Percentiles rank a stretch among this genome's conserved stretches.
Evolutionary conservation across 92 coral and sea anemone species (phyloP).

Genomic region (Porites divaricata): DNA sequence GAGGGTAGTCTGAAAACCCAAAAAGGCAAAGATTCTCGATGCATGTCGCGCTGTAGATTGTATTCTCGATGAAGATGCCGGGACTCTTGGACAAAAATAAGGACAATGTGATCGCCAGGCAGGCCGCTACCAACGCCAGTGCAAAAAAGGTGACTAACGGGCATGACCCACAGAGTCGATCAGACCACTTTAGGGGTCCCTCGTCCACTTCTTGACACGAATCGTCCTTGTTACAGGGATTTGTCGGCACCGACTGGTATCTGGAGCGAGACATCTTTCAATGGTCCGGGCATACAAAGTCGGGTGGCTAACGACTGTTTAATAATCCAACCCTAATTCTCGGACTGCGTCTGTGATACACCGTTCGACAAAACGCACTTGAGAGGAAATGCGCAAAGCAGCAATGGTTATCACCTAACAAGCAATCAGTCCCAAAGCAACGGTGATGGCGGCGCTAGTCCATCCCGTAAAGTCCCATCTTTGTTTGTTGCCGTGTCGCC

Average conservation of each 20-base stretch:
- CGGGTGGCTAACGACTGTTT: neutral
- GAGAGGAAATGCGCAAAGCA: neutral
- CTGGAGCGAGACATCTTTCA: neutral
- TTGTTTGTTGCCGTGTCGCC: neutral
- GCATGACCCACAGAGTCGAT: slow-evolving; percentile 3
- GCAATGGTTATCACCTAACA: neutral
- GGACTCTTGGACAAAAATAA: neutral
- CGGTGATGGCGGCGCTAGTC: neutral
- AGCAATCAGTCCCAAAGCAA: neutral
- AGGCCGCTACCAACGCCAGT: neutral
- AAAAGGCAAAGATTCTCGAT: neutral
- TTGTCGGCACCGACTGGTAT: slow-evolving; percentile 1
- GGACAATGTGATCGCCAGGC: neutral
- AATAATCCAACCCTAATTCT: neutral
- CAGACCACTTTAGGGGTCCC: neutral
- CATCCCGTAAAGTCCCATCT: neutral
- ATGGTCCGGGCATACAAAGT: neutral
- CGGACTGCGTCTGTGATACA: neutral
- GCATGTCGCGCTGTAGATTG: slow-evolving; percentile 13
- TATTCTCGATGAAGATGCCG: neutral
- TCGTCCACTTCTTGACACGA: neutral
- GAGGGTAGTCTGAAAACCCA: slow-evolving; percentile 24
- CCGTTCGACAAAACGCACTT: neutral
- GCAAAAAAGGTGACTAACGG: neutral
- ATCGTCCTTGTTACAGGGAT: neutral